phyloP scores from a whole-genome alignment of 2,888 invertebrate genomes.

The Galeruca laticollis region DNA sequence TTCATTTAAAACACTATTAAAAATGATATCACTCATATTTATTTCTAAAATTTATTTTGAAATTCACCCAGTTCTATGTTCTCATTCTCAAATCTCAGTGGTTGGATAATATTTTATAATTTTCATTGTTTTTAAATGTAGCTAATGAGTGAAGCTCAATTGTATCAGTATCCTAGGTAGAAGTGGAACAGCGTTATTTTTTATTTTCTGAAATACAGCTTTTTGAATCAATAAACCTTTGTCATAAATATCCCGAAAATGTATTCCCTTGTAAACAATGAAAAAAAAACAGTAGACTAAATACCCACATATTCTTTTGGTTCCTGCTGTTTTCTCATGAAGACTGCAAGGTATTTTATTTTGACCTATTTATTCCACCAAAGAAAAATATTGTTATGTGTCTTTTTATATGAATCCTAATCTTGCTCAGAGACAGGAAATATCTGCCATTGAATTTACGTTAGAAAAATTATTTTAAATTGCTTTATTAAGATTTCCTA shows the following conservation, averaged over 20 bases:
- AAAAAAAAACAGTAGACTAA: slow-evolving; percentile 25
- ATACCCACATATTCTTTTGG: slow-evolving; percentile 19
- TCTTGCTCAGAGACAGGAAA: too few relatives aligned
- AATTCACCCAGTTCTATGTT: too few relatives aligned
- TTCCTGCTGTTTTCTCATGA: slow-evolving; percentile 22
- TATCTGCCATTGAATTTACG: too few relatives aligned
- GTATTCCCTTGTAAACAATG: slow-evolving; percentile 27
- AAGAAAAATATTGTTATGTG: neutral
- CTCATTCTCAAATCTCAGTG: too few relatives aligned
- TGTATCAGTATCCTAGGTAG: slow-evolving; percentile 1
- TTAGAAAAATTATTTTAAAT: too few relatives aligned
- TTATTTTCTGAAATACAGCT: slow-evolving; percentile 16
- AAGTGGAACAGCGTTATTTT: slow-evolving; percentile 14
- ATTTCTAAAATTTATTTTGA: too few relatives aligned
- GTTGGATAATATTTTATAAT: neutral
- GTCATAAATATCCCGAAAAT: slow-evolving; percentile 23
- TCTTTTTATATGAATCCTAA: too few relatives aligned
- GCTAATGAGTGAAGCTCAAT: neutral
- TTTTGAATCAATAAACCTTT: slow-evolving; percentile 23
- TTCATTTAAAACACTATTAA: too few relatives aligned
- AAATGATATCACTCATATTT: too few relatives aligned
- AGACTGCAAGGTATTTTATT: slow-evolving; percentile 4
- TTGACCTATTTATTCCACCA: slow-evolving; percentile 14
- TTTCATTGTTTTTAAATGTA: neutral
- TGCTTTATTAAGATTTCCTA: too few relatives aligned